Percentiles rank a stretch among this genome's conserved stretches.
Evolutionary conservation across 2,113 vertebrate genomes (phyloP).

Genomic region (Urocynchramus pylzowi): DNA sequence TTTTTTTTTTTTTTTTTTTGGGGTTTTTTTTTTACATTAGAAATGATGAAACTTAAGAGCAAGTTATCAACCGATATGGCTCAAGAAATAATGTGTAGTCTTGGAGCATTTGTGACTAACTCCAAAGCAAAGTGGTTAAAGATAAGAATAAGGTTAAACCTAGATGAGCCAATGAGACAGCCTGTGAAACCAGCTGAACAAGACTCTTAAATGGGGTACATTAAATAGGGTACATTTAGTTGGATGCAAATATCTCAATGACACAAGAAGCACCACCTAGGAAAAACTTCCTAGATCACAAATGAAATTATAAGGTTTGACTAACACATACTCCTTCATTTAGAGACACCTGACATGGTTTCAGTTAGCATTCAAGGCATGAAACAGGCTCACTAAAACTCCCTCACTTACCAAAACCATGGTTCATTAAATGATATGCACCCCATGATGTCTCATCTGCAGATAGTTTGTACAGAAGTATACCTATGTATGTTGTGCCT

Average conservation of each 20-base stretch:
- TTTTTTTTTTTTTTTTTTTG: background rate
- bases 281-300: slow-evolving; percentile 14
- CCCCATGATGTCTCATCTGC: rapidly evolving
- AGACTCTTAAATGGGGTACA: background rate
- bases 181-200: background rate
- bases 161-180: background rate
- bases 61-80: background rate
- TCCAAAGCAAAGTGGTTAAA: background rate
- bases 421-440: background rate
- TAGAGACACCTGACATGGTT: background rate
- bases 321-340: background rate
- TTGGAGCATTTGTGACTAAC: background rate
- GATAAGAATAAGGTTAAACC: background rate
- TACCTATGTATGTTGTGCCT: background rate
- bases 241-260: background rate
- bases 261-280: background rate
- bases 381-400: background rate
- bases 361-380: background rate
- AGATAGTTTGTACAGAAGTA: background rate
- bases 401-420: background rate
- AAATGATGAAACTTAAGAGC: background rate
- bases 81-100: background rate
- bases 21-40: background rate
- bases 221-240: background rate
- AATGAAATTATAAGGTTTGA: background rate